Evolutionary conservation across 2,113 vertebrate species (phyloP).

Genomic region (Dicerorhinus sumatrensis): DNA sequence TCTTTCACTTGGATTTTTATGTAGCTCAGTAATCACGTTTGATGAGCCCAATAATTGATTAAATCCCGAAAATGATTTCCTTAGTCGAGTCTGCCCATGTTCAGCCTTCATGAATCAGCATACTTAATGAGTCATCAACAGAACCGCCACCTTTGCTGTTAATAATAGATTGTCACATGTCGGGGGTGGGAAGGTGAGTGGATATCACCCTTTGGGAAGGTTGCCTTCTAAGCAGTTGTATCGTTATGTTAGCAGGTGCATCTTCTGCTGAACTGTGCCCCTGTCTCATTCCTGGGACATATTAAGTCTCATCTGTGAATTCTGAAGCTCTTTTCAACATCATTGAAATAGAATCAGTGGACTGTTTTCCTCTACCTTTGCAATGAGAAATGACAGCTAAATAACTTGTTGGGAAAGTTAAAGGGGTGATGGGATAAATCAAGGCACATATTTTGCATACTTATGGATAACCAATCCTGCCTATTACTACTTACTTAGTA

Average conservation of each 20-base stretch:
- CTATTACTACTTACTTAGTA: not conserved
- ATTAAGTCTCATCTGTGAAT: not conserved
- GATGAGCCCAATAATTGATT: slow-evolving; percentile 64
- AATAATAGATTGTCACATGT: not conserved
- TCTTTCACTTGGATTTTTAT: slow-evolving; percentile 56
- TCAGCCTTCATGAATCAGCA: not conserved
- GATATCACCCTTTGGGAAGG: not conserved
- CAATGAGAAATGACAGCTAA: not conserved
- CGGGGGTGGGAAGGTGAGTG: not conserved
- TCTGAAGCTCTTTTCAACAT: not conserved
- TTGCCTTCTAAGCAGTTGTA: not conserved
- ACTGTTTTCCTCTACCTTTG: not conserved
- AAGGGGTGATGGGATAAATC: not conserved
- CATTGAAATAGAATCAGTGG: not conserved
- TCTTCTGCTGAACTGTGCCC: not conserved
- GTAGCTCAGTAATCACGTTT: slow-evolving; percentile 46
- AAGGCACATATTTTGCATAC: not conserved
- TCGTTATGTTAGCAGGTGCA: not conserved
- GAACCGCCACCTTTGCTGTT: slow-evolving; percentile 12
- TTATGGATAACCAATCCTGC: not conserved
- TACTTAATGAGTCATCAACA: slow-evolving; percentile 38
- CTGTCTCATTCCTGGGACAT: not conserved
- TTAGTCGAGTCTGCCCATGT: not conserved
- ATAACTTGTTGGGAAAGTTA: not conserved
- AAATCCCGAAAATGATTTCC: slow-evolving; percentile 46